Percentiles rank a stretch among this genome's conserved stretches.
Conservation (phyloP, 2,888 invertebrate genomes). For the Rhagium mordax region DNA sequence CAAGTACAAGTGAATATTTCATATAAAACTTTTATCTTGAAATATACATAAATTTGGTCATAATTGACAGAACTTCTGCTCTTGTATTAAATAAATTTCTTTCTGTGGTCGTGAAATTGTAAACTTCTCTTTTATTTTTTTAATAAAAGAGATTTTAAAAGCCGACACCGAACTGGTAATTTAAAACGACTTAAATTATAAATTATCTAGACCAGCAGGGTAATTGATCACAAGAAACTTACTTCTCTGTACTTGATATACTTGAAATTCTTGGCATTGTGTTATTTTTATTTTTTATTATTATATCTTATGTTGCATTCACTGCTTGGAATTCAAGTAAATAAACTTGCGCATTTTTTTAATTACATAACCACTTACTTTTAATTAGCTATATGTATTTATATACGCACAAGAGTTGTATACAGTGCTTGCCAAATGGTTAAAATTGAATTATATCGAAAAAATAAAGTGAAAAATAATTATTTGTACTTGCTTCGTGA, state of each 20-base stretch:
- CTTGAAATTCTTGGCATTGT: conserved; percentile 36
- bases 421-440: no score
- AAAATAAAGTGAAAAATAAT: no score
- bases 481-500: no score
- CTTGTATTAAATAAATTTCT: background rate
- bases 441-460: no score
- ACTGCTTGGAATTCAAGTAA: conserved; percentile 8
- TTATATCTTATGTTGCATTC: conserved; percentile 19
- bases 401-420: background rate
- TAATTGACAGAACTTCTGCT: background rate
- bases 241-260: conserved; percentile 25
- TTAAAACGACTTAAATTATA: conserved; percentile 39
- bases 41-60: background rate
- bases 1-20: background rate
- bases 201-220: conserved; percentile 41
- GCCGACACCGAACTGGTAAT: conserved; percentile 35
- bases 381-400: background rate
- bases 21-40: background rate
- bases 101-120: conserved; percentile 1
- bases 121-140: conserved; percentile 22
- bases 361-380: conserved; percentile 20
- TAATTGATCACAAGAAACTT: conserved; percentile 26
- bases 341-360: conserved; percentile 1
- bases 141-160: conserved; percentile 27
- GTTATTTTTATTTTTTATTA: conserved; percentile 28